A percentile compares a stretch with the other conserved stretches of the same genome.
Evolutionary conservation across 2,113 vertebrate genomes (phyloP).

Genomic region (Aleadryas rufinucha): DNA sequence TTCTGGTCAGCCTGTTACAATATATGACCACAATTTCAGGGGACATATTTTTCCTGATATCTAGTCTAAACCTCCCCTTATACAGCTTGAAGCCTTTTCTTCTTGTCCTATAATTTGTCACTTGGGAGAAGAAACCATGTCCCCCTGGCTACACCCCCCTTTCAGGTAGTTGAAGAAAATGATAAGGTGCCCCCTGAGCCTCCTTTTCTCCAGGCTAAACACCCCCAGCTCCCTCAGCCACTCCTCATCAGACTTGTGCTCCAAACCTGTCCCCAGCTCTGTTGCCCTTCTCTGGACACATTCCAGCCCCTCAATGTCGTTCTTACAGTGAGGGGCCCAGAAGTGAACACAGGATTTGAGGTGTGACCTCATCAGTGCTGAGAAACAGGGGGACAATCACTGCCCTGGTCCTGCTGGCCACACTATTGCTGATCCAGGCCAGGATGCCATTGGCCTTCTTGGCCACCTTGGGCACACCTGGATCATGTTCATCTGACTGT

Average conservation of each 20-base stretch:
- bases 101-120: not conserved
- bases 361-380: accelerated
- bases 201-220: not conserved
- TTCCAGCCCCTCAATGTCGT: not conserved
- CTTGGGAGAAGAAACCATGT: not conserved
- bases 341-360: accelerated
- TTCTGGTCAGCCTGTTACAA: not conserved
- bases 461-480: not conserved
- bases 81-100: not conserved
- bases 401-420: not conserved
- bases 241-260: accelerated
- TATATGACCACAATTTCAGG: too few relatives aligned
- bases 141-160: not conserved
- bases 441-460: accelerated
- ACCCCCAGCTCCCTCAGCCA: accelerated
- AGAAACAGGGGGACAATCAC: not conserved
- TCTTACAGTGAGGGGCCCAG: not conserved
- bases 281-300: accelerated
- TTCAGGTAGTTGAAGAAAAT: not conserved
- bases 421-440: not conserved
- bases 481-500: accelerated
- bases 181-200: too few relatives aligned
- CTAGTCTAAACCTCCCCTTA: not conserved
- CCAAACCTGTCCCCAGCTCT: not conserved
- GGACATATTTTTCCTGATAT: not conserved